Conservation (phyloP, 35 echinoderm and acorn worm genomes). For the Apostichopus californicus region DNA sequence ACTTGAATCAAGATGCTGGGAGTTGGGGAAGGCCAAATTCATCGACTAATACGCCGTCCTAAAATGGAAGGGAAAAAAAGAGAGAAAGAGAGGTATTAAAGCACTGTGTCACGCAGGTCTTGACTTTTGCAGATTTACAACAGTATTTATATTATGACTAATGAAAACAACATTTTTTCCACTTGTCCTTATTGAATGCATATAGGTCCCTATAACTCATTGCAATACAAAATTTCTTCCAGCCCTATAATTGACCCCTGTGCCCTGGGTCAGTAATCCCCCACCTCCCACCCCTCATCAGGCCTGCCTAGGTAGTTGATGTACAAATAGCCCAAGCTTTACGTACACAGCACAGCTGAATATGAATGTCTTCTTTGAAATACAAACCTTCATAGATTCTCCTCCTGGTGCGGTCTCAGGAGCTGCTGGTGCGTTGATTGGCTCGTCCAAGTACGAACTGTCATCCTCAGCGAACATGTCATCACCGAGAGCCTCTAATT, state of each 20-base stretch:
- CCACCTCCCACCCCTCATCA: no score
- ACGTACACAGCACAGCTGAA: no score
- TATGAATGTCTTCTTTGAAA: not conserved
- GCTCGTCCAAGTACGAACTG: conserved; percentile 83
- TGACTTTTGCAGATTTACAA: not conserved
- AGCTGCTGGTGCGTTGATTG: conserved; percentile 77
- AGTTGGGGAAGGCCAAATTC: conserved; percentile 98
- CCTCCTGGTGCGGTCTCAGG: conserved; percentile 79
- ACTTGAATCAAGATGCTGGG: conserved; percentile 75
- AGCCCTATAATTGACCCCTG: no score
- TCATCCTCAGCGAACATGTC: conserved; percentile 89
- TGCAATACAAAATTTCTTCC: no score
- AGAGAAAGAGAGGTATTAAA: not conserved
- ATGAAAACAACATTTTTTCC: not conserved
- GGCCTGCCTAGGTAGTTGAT: no score
- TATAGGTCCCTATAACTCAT: no score
- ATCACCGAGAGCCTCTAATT: conserved; percentile 94
- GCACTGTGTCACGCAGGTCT: not conserved
- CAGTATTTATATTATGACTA: not conserved
- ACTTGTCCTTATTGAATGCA: not conserved
- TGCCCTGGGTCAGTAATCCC: no score
- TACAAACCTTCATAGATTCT: conserved; percentile 76
- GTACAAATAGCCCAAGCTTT: no score
- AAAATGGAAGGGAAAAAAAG: not conserved
- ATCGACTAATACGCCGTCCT: conserved; percentile 95